Conservation (phyloP, 2,888 invertebrate genomes). For the Schrankia costaestrigalis region DNA sequence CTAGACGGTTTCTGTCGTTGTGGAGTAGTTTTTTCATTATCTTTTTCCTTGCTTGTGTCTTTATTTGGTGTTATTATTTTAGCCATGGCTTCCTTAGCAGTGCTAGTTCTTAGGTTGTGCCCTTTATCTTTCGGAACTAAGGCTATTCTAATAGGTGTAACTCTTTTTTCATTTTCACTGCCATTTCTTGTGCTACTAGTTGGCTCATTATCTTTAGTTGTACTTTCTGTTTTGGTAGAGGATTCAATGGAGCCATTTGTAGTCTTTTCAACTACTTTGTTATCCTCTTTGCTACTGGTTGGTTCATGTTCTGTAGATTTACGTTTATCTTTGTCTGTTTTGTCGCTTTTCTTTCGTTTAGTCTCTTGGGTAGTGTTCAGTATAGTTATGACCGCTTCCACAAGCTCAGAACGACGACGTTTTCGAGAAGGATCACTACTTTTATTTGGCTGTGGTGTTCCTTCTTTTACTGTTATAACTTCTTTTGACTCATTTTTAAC, state of each 20-base stretch:
- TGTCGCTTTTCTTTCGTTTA: conserved; percentile 39
- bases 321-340: conserved; percentile 21
- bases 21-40: conserved; percentile 21
- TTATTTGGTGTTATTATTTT: conserved; percentile 25
- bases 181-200: conserved; percentile 20
- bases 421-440: conserved; percentile 40
- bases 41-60: conserved; percentile 17
- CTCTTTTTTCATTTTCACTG: conserved; percentile 33
- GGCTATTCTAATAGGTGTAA: conserved; percentile 45
- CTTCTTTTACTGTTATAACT: background rate
- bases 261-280: conserved; percentile 9
- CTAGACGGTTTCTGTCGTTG: conserved; percentile 26
- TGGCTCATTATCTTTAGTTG: conserved; percentile 30
- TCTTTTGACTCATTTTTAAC: background rate
- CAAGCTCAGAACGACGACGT: conserved; percentile 59
- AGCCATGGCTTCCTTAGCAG: conserved; percentile 22
- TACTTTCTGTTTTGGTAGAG: conserved; percentile 5
- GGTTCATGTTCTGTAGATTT: conserved; percentile 21
- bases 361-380: conserved; percentile 39
- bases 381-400: conserved; percentile 54
- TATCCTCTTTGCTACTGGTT: conserved; percentile 23
- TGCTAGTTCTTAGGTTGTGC: conserved; percentile 29
- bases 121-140: conserved; percentile 40
- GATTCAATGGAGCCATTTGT: conserved; percentile 11
- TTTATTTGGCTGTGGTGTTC: conserved; percentile 3